phyloP scores from a whole-genome alignment of 1,140 invertebrate species.

The Portunus trituberculatus region DNA sequence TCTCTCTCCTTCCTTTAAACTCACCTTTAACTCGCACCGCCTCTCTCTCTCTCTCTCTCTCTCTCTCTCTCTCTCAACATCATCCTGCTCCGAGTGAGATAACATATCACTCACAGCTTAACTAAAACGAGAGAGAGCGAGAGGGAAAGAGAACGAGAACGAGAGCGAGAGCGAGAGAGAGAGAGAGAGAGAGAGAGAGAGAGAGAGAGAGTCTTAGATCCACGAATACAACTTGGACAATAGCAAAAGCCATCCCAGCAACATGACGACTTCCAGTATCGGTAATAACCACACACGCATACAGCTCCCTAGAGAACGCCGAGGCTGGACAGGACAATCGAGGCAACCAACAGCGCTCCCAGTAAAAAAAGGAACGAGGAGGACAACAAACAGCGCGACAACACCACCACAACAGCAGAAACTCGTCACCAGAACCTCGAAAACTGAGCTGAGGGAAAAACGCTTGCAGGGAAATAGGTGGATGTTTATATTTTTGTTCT shows the following conservation, averaged over 20 bases:
- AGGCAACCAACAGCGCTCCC: background rate
- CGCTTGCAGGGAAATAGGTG: too few relatives aligned
- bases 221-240: background rate
- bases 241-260: background rate
- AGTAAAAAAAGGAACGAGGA: background rate
- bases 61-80: slow-evolving; percentile 6
- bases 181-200: slow-evolving; percentile 22
- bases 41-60: slow-evolving; percentile 47
- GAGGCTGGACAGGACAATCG: background rate
- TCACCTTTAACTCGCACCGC: background rate
- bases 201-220: slow-evolving; percentile 4
- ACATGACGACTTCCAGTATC: background rate
- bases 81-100: background rate
- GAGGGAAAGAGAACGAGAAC: background rate
- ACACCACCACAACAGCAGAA: too few relatives aligned
- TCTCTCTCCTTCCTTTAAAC: background rate
- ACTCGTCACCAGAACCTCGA: too few relatives aligned
- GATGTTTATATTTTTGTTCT: too few relatives aligned
- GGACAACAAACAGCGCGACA: too few relatives aligned
- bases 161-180: background rate
- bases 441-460: too few relatives aligned
- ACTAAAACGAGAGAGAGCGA: background rate
- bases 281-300: background rate
- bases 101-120: background rate
- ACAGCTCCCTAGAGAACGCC: background rate